Evolutionary conservation across 2,888 invertebrate genomes (phyloP).

Genomic region (Machimus atricapillus): DNA sequence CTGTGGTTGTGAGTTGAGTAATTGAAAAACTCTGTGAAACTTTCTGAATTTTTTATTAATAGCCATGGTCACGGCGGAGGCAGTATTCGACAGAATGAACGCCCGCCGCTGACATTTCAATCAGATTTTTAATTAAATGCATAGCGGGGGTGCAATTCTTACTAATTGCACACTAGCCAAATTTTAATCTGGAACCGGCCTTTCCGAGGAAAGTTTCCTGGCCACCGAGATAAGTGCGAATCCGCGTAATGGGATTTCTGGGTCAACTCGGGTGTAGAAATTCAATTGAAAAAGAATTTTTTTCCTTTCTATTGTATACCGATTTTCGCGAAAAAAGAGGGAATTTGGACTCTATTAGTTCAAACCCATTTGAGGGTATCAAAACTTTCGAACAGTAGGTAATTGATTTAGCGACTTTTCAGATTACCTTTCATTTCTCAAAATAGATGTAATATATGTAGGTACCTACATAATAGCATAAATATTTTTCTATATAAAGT

Average conservation of each 20-base stretch:
- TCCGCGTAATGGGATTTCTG: not conserved
- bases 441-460: too few relatives aligned
- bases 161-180: not conserved
- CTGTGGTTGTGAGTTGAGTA: not conserved
- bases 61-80: not conserved
- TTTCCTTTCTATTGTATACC: not conserved
- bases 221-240: not conserved
- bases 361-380: not conserved
- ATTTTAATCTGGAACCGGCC: not conserved
- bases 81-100: not conserved
- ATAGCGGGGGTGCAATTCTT: not conserved
- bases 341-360: not conserved
- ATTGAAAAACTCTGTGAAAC: not conserved
- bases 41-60: not conserved
- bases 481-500: too few relatives aligned
- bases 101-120: not conserved
- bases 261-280: not conserved
- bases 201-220: not conserved
- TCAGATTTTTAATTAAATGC: slow-evolving; percentile 21
- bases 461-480: too few relatives aligned
- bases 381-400: not conserved
- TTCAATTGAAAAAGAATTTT: not conserved
- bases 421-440: not conserved
- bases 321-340: not conserved
- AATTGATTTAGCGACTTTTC: not conserved